Evolutionary conservation across 1,140 invertebrate species (phyloP), one percentile per base, ranked within the genome.

Genomic region (Latrodectus geometricus): DNA sequence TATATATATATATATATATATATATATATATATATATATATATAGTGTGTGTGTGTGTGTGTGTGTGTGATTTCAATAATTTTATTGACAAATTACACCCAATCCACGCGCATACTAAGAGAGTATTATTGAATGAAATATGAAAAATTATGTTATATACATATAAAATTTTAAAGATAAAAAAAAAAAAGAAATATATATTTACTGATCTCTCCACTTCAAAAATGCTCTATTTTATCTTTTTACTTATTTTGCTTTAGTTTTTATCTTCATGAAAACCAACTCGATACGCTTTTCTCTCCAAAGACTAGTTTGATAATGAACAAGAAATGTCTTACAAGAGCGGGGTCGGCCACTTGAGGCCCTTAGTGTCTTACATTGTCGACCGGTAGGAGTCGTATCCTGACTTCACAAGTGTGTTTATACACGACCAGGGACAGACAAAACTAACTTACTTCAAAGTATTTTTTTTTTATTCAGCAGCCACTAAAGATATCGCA

Each of bases 331-430:
- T 69, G 61, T 69, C 68, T 23, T 69, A n/a, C 20, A 35, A 48
- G 70, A 49, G 54, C 11, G 8, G 11, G 11, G 17, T 17, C 11
- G 61, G 56, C 66, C 78, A 56, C 78, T 80, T 80, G 78, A 80
- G 78, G 61, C 50, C 50, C 52, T 12, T 11, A 52, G 17, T 49
- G 61, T 56, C 21, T 65, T 52, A 78, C 76, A 66, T 9, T 50
- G 21, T 68, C 50, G 35, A 35, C 11, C 17, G 23, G 35, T 23
- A 49, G 7, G 14, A 70, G 66, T 80, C 68, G 68, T 61, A 50
- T 17, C 35, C 78, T 80, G 78, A 80, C 78, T 80, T 80, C 66
- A 80, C 78, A 80, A 80, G 78, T 70, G 66, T 80, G 78, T 80
- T 80, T 80, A 70, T 80, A 80, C 54, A 80, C 78, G 65, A 70